Base-by-base conservation (phyloP, 2,797 vertebrate genomes). In the Periophthalmus magnuspinnatus region DNA sequence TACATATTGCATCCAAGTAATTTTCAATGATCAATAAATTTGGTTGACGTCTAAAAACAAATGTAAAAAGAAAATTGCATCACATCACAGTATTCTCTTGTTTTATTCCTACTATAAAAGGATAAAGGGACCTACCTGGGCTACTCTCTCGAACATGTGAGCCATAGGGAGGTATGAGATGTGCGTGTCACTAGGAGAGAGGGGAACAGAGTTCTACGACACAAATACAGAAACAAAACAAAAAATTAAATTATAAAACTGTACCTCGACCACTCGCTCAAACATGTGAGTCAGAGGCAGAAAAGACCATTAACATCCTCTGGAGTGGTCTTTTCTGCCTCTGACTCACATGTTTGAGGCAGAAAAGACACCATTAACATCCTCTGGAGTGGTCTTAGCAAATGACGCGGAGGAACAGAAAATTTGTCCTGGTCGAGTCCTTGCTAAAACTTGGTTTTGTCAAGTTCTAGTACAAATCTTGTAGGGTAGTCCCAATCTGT, bases 331-430 rank as follows among this genome's bases (percentile, higher is more conserved):
- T 57, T 45, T n/a, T n/a, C n/a, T n/a, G n/a, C n/a, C n/a, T n/a
- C n/a, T n/a, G n/a, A n/a, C n/a, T n/a, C n/a, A n/a, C n/a, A n/a
- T n/a, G n/a, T n/a, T n/a, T n/a, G 89, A 70, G 95, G 95, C 81
- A 97, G 94, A 90, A 95, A 97, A 79, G 96, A 97, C n/a, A n/a
- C n/a, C 81, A 97, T 92, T 88, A 97, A 86, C 85, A n/a, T 98
- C 96, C 14, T 93, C 93, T 62, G 78, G n/a, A 77, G 70, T 50
- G 72, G 69, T 80, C 64, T 57, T 45, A 70, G 10, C 8, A 3
- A 24, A 57, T 5, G 70, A 74, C 70, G 71, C 13, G 85, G 58
- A 79, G 48, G 58, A 14, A 13, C 11, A 5, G 22, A 28, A 24
- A 3, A 10, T 10, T 45, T 2, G 41, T 45, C 41, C 41, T 13